Conservation (phyloP, 2,888 invertebrate genomes). For the Invenusta paracnida region DNA sequence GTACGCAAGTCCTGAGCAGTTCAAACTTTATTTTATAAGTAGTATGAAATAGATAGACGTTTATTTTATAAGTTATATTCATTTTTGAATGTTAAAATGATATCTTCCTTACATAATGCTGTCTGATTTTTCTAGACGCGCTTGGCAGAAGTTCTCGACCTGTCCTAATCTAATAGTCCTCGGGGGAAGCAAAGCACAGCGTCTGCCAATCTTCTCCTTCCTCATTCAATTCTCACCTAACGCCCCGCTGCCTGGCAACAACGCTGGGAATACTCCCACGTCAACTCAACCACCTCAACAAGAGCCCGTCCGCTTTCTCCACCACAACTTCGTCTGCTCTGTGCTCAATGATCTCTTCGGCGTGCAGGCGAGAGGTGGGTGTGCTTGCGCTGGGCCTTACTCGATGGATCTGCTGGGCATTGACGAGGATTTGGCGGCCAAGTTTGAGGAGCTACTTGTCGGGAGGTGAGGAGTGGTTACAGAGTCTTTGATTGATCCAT, state of each 20-base stretch:
- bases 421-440: constrained; percentile 70
- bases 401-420: constrained; percentile 76
- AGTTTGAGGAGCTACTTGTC: constrained; percentile 70
- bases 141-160: constrained; percentile 31
- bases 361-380: constrained; percentile 68
- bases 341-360: constrained; percentile 85
- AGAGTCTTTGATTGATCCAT: neutral
- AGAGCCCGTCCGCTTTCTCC: constrained; percentile 65
- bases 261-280: too few species aligned
- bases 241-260: too few species aligned
- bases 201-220: constrained; percentile 45
- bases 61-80: too few species aligned
- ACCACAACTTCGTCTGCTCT: constrained; percentile 80
- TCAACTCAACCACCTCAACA: neutral
- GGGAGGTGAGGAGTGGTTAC: constrained; percentile 40
- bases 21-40: too few species aligned
- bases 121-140: too few species aligned
- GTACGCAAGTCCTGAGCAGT: too few species aligned
- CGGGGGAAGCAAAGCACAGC: constrained; percentile 13
- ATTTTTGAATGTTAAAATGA: too few species aligned
- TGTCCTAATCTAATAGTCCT: constrained; percentile 16
- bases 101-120: too few species aligned
- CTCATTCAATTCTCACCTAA: constrained; percentile 24
- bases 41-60: too few species aligned
- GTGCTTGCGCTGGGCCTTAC: constrained; percentile 75